Evolutionary conservation across 1,140 invertebrate species (phyloP), one percentile per base, ranked within the genome.

Genomic region (Drosophila nigrodunni): DNA sequence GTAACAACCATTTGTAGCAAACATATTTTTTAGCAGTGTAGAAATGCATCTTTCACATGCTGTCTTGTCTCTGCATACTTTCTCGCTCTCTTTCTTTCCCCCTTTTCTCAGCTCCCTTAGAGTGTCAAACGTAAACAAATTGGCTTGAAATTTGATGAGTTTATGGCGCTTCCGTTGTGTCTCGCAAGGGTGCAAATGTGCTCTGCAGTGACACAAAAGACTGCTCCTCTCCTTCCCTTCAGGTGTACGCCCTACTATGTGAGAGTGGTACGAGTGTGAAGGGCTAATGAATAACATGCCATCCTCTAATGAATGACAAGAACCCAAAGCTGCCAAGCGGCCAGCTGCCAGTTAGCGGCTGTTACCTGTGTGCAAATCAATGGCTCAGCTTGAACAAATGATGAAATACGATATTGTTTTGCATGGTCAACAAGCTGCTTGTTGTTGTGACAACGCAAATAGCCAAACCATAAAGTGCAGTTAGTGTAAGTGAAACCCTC

Each of bases 231-330:
- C 25, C 25, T 30, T 3, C 25, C 25, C 25, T 30, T 30, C 4
- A 30, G 6, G 25, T 6, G 3, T 2, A 1, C 25, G 0, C 6
- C 25, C 6, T 30, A 6, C 6, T 30, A 2, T 30, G 3, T 6
- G 10, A 8, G 54, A 7, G 11, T 41, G 7, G 25, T 46, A 13
- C 39, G 9, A 39, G 60, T 34, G 41, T 1, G 13, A 4, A 11
- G 34, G 47, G 50, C 77, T 77, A 83, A 83, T 82, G 67, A 86
- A 87, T 82, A 78, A 79, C 65, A 87, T 74, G 79, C 72, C 54
- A 82, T 71, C 58, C 83, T 88, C 83, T 88, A 82, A 82, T 87
- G 82, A 87, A 88, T 82, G 82, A 61, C 75, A 74, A 74, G 68
- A 47, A 34, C 13, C 59, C 41, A n/a, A n/a, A 11, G 44, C 41